Evolutionary conservation across 2,888 invertebrate genomes (phyloP), one percentile per base, ranked within the genome.

Genomic region (Himalopsyche anomala): DNA sequence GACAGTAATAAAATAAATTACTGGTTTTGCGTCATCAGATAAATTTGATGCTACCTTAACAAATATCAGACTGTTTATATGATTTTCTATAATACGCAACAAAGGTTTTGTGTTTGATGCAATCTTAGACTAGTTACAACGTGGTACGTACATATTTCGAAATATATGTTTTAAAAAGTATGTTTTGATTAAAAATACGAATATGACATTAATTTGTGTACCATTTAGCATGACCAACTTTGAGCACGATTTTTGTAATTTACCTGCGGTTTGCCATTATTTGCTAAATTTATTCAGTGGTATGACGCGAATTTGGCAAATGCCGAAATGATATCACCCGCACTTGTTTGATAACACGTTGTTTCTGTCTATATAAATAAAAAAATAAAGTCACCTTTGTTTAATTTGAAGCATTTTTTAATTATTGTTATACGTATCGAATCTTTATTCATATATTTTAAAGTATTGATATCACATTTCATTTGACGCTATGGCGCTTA

Each of bases 91-190:
- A 74, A 38, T 74, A 11, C 19, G 38, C 38, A 15, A 74, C 12
- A 38, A 38, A 74, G 74, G 74, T 36, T 74, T 74, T 12, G 38
- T 9, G 74, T 12, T 36, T 38, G 38, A 19, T 36, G 74, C 12
- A 38, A 74, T 74, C 74, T 74, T 74, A 38, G 36, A 74, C 74
- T 15, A 74, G 74, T 74, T 12, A 74, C 74, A 62, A 12, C 38
- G 74, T 74, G 74, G 15, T 36, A 4, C 0, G 15, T 5, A 4
- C 0, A 5, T 5, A 36, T 38, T 74, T 19, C 28, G 38, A 74
- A 74, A 38, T 9, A 15, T 38, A 38, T 69, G 28, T 69, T 19
- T 45, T 28, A 28, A 8, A 45, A 45, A n/a, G 6, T 62, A 62
- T 4, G 12, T 9, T 5, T 17, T 4, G 17, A 1, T 1, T 28